Percentiles rank a stretch among this genome's conserved stretches.
Evolutionary conservation across 1,140 invertebrate species (phyloP).

Genomic region (Mactra quadrangularis): DNA sequence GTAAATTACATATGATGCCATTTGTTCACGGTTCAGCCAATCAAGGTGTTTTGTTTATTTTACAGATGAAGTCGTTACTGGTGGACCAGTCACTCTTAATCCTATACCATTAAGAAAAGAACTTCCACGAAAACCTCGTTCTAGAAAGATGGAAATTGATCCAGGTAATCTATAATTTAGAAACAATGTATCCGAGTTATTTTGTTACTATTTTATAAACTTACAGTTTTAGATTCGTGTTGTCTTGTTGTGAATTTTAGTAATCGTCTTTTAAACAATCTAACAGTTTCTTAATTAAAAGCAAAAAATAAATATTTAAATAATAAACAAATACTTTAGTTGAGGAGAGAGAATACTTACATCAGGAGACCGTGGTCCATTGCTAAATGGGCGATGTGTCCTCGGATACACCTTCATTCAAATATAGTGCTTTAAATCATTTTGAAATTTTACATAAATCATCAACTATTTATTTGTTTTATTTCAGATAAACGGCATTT

Average conservation of each 20-base stretch:
- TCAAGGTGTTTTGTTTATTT: no score
- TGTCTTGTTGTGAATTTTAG: no score
- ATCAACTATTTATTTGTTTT: not conserved
- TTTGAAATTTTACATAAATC: not conserved
- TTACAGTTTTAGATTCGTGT: no score
- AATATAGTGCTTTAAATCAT: not conserved
- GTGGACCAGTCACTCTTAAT: conserved; percentile 51
- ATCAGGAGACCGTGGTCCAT: not conserved
- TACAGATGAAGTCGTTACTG: conserved; percentile 53
- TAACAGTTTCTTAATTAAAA: no score
- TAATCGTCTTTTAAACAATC: no score
- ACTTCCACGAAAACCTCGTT: not conserved
- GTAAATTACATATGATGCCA: no score
- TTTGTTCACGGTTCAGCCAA: no score
- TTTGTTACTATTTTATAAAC: no score
- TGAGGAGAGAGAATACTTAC: not conserved
- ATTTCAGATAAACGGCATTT: conserved; percentile 56
- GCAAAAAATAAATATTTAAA: not conserved
- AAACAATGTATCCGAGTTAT: no score
- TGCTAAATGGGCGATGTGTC: not conserved
- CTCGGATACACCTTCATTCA: not conserved
- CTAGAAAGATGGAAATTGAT: conserved; percentile 14
- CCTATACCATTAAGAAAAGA: conserved; percentile 47
- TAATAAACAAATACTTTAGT: not conserved
- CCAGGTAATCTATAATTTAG: not conserved